phyloP scores from a whole-genome alignment of 2,113 vertebrate species.

The Entomyzon cyanotis region DNA sequence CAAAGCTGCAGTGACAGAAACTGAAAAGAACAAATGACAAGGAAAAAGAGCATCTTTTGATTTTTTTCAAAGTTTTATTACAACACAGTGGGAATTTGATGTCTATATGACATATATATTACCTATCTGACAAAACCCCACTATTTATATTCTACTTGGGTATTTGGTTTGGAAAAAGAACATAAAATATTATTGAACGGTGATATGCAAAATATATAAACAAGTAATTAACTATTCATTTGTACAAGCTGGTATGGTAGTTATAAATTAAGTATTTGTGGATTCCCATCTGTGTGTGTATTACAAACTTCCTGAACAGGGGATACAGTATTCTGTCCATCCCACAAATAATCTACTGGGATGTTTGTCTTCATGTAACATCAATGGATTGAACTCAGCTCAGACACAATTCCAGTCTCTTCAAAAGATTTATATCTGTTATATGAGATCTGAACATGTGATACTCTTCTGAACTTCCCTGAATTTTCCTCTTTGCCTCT shows the following conservation, averaged over 20 bases:
- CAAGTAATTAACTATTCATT: conserved; percentile 22
- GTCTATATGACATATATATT: not conserved
- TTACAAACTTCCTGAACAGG: not conserved
- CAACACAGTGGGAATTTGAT: not conserved
- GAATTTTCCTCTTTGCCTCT: not conserved
- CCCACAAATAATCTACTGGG: not conserved
- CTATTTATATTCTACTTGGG: not conserved
- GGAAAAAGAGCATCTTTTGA: not conserved
- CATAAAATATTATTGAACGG: not conserved
- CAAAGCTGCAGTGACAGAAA: not conserved
- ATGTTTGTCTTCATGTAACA: not conserved
- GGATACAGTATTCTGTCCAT: not conserved
- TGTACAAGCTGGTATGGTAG: not conserved
- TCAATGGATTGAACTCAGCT: not conserved
- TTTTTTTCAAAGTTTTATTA: not conserved
- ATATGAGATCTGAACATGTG: not conserved
- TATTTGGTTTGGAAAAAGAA: conserved; percentile 8
- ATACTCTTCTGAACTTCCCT: not conserved
- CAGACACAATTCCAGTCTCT: not conserved
- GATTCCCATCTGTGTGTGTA: not conserved
- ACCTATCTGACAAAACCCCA: not conserved
- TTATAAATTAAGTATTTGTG: conserved; percentile 15
- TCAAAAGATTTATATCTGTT: not conserved
- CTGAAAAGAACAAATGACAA: not conserved
- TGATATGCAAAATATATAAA: not conserved